Evolutionary conservation across 2,888 invertebrate species (phyloP).

Genomic region (Chrysolina haemoptera): DNA sequence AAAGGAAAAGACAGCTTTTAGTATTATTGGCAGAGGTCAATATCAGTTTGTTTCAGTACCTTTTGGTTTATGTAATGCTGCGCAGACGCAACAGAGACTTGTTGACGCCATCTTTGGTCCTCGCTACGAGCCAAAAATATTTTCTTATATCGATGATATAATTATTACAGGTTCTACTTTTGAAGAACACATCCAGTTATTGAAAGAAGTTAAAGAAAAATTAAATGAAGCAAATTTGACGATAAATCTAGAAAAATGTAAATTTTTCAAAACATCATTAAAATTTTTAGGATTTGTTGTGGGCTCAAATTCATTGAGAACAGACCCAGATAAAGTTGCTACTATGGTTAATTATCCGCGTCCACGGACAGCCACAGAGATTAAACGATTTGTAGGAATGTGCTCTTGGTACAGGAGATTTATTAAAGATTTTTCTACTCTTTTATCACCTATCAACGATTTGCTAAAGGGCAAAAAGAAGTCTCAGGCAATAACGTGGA

Average conservation of each 20-base stretch:
- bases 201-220: too few relatives aligned
- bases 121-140: too few relatives aligned
- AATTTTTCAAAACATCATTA: neutral
- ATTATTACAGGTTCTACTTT: too few relatives aligned
- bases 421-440: neutral
- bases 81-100: too few relatives aligned
- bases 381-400: neutral
- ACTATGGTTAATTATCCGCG: neutral
- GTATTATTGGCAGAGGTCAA: too few relatives aligned
- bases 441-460: neutral
- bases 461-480: neutral
- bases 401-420: slow-evolving; percentile 2
- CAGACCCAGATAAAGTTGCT: neutral
- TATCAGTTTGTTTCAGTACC: too few relatives aligned
- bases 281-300: slow-evolving; percentile 5
- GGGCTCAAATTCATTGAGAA: neutral
- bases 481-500: too few relatives aligned
- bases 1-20: too few relatives aligned
- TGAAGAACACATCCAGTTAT: too few relatives aligned
- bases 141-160: too few relatives aligned
- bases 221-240: neutral
- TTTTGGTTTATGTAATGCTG: too few relatives aligned
- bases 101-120: too few relatives aligned
- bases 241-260: neutral
- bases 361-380: neutral